phyloP scores from a whole-genome alignment of 2,797 vertebrate genomes.

The Hoplostethus mediterraneus region DNA sequence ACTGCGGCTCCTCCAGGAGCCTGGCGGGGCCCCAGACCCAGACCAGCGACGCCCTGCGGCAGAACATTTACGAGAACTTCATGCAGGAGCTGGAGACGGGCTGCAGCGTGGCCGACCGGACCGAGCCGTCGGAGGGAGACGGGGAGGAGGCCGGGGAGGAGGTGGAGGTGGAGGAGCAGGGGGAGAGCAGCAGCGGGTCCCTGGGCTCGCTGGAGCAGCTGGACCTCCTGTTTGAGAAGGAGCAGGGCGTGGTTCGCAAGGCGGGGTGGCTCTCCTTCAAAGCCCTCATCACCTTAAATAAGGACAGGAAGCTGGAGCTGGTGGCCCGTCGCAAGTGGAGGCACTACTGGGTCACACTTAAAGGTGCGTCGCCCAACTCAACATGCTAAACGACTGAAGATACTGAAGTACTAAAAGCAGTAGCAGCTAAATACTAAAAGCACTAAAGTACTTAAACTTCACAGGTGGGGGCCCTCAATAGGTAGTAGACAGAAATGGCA shows the following conservation, averaged over 20 bases:
- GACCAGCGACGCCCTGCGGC: constrained; percentile 77
- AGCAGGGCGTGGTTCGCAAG: constrained; percentile 92
- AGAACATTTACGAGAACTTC: constrained; percentile 94
- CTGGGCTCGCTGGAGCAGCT: constrained; percentile 89
- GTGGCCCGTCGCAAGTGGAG: constrained; percentile 91
- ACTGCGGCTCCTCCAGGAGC: constrained; percentile 69
- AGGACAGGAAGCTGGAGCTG: constrained; percentile 92
- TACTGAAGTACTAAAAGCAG: too few relatives aligned
- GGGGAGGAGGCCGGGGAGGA: constrained; percentile 71
- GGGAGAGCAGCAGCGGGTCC: constrained; percentile 85
- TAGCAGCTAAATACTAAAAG: too few relatives aligned
- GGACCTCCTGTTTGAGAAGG: constrained; percentile 91
- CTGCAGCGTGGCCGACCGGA: constrained; percentile 70
- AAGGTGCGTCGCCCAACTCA: constrained; percentile 80
- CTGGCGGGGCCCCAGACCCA: constrained; percentile 63
- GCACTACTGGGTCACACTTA: constrained; percentile 94
- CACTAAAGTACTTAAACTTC: too few relatives aligned
- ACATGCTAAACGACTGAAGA: too few relatives aligned
- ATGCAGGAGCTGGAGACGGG: constrained; percentile 92
- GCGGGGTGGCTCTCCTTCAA: constrained; percentile 96
- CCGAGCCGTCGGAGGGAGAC: constrained; percentile 72
- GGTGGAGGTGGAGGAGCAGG: constrained; percentile 72
- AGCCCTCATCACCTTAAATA: constrained; percentile 90
- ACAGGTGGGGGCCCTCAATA: not conserved
- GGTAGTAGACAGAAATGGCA: too few relatives aligned